Evolutionary conservation across 1,140 invertebrate genomes (phyloP).

Genomic region (Temnothorax longispinosus): DNA sequence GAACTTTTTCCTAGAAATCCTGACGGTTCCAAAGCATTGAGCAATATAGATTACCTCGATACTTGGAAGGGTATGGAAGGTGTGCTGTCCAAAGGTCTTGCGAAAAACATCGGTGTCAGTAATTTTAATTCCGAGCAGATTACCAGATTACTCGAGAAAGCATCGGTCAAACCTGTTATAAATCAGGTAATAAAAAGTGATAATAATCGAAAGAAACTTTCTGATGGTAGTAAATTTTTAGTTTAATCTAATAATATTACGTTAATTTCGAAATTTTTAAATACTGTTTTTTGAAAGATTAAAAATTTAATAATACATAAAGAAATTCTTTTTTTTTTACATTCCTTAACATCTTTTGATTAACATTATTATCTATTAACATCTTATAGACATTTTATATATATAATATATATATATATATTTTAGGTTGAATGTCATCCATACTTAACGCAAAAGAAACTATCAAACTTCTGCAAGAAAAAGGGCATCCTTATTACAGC

Average conservation of each 20-base stretch:
- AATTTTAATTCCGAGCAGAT: conserved; percentile 96
- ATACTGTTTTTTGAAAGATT: background rate
- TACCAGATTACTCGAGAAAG: conserved; percentile 88
- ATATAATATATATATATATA: conserved; percentile 14
- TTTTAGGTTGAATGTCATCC: conserved; percentile 90
- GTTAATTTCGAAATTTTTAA: no score
- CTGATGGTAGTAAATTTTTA: background rate
- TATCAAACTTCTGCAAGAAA: conserved; percentile 88
- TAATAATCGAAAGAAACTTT: background rate
- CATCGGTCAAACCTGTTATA: conserved; percentile 91
- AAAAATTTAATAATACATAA: background rate
- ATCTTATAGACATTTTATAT: background rate
- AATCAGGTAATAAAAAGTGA: conserved; percentile 88
- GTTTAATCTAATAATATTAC: no score
- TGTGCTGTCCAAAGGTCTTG: conserved; percentile 89
- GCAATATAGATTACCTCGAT: conserved; percentile 88
- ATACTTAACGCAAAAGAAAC: conserved; percentile 89
- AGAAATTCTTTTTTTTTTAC: background rate
- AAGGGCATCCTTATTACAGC: conserved; percentile 89
- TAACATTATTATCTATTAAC: no score
- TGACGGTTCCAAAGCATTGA: conserved; percentile 83
- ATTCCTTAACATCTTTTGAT: no score
- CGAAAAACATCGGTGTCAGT: conserved; percentile 93
- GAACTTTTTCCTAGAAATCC: conserved; percentile 81
- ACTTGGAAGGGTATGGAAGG: conserved; percentile 93